phyloP scores from a whole-genome alignment of 2,797 vertebrate genomes.

The Scolopax rusticola region DNA sequence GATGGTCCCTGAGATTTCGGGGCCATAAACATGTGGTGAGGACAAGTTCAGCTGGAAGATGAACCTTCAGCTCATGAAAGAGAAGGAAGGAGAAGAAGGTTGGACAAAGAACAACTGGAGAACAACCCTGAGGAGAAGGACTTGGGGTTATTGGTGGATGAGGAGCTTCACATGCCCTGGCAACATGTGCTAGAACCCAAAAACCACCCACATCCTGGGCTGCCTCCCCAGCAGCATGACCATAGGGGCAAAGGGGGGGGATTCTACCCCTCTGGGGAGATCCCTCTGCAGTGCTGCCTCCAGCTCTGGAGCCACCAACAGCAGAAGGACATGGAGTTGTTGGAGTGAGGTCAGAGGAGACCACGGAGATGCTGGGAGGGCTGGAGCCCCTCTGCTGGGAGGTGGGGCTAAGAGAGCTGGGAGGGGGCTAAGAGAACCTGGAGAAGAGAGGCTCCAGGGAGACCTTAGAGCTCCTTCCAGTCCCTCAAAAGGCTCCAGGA shows the following conservation, averaged over 20 bases:
- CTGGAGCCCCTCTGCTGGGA: neutral
- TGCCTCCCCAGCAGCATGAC: neutral
- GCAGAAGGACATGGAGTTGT: neutral
- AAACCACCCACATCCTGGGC: neutral
- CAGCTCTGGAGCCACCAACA: neutral
- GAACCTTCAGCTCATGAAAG: neutral
- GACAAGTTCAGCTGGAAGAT: neutral
- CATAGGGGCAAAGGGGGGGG: neutral
- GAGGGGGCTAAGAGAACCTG: neutral
- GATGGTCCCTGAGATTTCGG: rapidly evolving
- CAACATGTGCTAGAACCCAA: neutral
- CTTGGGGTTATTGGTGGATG: neutral
- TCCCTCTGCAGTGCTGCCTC: neutral
- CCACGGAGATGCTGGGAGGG: neutral
- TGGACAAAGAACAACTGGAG: neutral
- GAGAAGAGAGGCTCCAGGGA: neutral
- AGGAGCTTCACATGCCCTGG: neutral
- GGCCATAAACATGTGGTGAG: neutral
- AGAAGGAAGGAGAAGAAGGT: neutral
- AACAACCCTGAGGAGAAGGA: neutral
- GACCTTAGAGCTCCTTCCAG: neutral
- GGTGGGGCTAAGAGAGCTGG: neutral
- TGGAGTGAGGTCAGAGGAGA: neutral
- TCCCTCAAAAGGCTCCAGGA: neutral
- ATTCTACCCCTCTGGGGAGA: neutral